Base-by-base conservation (phyloP, 92 coral and sea anemone genomes). In the Muricea muricata region DNA sequence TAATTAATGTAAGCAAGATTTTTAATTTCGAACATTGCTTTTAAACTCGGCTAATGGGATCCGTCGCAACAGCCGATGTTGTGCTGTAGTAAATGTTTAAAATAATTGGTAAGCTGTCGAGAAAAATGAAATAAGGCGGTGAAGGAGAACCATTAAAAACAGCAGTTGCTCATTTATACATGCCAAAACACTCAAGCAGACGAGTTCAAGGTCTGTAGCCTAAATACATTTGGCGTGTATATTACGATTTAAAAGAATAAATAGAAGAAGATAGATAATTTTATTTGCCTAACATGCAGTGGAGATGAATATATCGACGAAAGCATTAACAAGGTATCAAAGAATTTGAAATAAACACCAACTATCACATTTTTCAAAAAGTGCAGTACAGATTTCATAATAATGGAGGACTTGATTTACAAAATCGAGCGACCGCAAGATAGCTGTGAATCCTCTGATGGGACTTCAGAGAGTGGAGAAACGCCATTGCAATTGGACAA, bases 391-490 rank as follows among this genome's bases (percentile, higher is more conserved):
- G 56, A 48, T 48, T 7, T 42, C 14, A 42, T 42, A 7, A 57
- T 34, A 8, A 60, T 60, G 68, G 68, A 60, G 21, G 68, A 25
- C 30, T 23, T 60, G 30, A 29, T 8, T 24, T 60, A 60, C 33
- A 60, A 60, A 60, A 10, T 60, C 32, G 68, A 60, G 33, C 68
- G 68, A 60, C 68, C 68, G 9, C 68, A 60, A 60, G 68, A 60
- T 4, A 34, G 9, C 14, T 23, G 26, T 34, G 68, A 60, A 21
- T 8, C 33, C 12, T 23, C 32, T 0, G 68, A 21, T 60, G 12
- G 1, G 3, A 60, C 11, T 1, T 60, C 68, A 21, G 82, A 57
- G 2, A 68, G 47, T 25, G 50, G 34, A 1, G 55, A 39, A 4
- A 30, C 82, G 13, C 40, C 69, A n/a, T n/a, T n/a, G n/a, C n/a